Percentiles rank a stretch among this genome's conserved stretches.
phyloP scores from a whole-genome alignment of 2,113 vertebrate species.

The Seriola aureovittata region DNA sequence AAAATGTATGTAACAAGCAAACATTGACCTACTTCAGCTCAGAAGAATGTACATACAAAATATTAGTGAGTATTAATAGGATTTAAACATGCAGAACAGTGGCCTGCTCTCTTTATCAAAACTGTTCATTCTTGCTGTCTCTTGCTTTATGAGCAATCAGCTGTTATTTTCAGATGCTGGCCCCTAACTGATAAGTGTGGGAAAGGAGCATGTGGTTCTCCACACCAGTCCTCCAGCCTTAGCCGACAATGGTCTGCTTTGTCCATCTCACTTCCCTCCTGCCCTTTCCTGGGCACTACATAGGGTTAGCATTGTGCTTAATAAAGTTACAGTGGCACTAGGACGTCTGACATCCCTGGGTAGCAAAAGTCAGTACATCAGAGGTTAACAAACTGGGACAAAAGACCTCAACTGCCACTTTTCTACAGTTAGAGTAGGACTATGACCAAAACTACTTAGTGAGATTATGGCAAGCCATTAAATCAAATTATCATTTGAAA shows the following conservation, averaged over 20 bases:
- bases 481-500: constrained; percentile 66
- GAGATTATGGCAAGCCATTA: constrained; percentile 55
- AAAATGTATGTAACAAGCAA: background rate
- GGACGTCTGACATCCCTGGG: constrained; percentile 73
- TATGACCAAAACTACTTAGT: constrained; percentile 33
- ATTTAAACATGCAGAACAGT: constrained; percentile 1
- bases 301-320: constrained; percentile 84
- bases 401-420: constrained; percentile 60
- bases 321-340: constrained; percentile 80
- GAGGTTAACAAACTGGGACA: constrained; percentile 60
- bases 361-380: constrained; percentile 55
- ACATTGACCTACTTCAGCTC: background rate
- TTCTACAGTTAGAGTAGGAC: constrained; percentile 39
- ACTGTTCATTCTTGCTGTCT: constrained; percentile 45
- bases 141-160: constrained; percentile 68
- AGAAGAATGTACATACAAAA: background rate
- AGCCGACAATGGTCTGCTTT: constrained; percentile 78
- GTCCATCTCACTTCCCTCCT: constrained; percentile 73
- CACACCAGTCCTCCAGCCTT: constrained; percentile 58
- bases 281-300: constrained; percentile 64
- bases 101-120: constrained; percentile 42
- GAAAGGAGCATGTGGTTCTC: constrained; percentile 82
- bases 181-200: constrained; percentile 81
- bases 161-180: constrained; percentile 74
- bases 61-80: background rate